These are phyloP conservation scores for Anagyrus pseudococci DNA, from an alignment of 2,888 invertebrate species.

Conservation along the genomic window DNA sequence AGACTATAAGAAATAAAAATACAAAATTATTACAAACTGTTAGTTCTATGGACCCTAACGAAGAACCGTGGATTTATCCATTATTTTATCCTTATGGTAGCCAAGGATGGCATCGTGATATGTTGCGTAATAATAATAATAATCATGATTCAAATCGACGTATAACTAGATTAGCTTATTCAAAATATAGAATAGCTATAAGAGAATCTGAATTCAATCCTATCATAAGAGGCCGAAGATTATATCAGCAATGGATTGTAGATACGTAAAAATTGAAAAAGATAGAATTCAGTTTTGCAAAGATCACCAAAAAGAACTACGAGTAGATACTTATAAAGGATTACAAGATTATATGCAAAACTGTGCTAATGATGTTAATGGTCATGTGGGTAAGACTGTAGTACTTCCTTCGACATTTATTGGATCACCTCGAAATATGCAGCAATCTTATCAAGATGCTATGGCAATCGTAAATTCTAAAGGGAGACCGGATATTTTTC, in stretches of 20 bases:
- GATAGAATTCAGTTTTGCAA: conserved; percentile 31
- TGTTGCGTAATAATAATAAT: conserved; percentile 19
- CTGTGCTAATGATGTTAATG: conserved; percentile 31
- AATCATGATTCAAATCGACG: no score
- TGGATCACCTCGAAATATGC: conserved; percentile 40
- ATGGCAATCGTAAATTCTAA: conserved; percentile 40
- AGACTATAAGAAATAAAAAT: conserved; percentile 34
- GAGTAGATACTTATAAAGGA: conserved; percentile 31
- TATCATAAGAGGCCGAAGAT: conserved; percentile 19
- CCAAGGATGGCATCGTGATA: conserved; percentile 34
- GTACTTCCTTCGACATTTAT: conserved; percentile 41
- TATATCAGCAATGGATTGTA: conserved; percentile 32
- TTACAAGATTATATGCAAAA: conserved; percentile 25
- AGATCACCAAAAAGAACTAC: conserved; percentile 29
- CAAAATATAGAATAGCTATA: conserved; percentile 24
- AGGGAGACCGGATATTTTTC: conserved; percentile 40
- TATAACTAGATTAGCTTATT: conserved; percentile 9
- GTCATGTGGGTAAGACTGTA: conserved; percentile 43
- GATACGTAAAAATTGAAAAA: conserved; percentile 35
- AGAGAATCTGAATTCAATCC: conserved; percentile 26
- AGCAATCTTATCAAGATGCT: conserved; percentile 41
- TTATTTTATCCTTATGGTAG: conserved; percentile 41
- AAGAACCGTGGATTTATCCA: conserved; percentile 42
- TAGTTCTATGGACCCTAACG: conserved; percentile 41
- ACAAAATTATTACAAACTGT: conserved; percentile 33